phyloP scores from a whole-genome alignment of 1,140 invertebrate genomes.

The Ganaspis sp. region DNA sequence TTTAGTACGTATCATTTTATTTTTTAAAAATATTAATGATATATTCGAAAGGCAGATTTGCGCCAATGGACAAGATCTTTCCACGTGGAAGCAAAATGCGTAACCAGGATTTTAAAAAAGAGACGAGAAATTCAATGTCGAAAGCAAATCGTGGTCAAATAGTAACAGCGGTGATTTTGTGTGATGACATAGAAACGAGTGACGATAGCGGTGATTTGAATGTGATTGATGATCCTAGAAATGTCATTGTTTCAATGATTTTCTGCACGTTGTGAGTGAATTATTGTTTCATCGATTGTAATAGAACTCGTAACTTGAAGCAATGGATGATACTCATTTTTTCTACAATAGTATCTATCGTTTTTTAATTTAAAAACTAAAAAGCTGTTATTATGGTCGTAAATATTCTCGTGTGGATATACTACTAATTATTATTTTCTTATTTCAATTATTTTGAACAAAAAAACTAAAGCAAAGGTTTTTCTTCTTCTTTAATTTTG shows the following conservation, averaged over 20 bases:
- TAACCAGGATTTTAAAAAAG: conserved; percentile 45
- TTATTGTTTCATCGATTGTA: background rate
- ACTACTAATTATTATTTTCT: no score
- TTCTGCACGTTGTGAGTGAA: background rate
- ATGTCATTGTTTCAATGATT: background rate
- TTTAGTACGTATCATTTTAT: background rate
- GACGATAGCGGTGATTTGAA: background rate
- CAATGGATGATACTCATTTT: no score
- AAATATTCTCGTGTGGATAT: no score
- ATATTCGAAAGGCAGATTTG: conserved; percentile 26
- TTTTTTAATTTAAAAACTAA: no score
- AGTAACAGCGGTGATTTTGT: background rate
- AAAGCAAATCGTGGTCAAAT: conserved; percentile 4
- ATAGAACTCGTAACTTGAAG: background rate
- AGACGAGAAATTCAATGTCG: conserved; percentile 14
- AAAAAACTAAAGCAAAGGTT: no score
- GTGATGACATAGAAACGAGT: conserved; percentile 1
- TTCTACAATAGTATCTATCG: no score
- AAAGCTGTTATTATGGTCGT: no score
- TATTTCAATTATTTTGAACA: no score
- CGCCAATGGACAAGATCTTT: conserved; percentile 61
- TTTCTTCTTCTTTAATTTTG: no score
- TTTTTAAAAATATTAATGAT: background rate
- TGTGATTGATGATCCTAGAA: conserved; percentile 17
- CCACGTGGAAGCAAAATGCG: conserved; percentile 43